Evolutionary conservation across 2,797 vertebrate species (phyloP), one percentile per base, ranked within the genome.

Genomic region (Peromyscus attwateri): DNA sequence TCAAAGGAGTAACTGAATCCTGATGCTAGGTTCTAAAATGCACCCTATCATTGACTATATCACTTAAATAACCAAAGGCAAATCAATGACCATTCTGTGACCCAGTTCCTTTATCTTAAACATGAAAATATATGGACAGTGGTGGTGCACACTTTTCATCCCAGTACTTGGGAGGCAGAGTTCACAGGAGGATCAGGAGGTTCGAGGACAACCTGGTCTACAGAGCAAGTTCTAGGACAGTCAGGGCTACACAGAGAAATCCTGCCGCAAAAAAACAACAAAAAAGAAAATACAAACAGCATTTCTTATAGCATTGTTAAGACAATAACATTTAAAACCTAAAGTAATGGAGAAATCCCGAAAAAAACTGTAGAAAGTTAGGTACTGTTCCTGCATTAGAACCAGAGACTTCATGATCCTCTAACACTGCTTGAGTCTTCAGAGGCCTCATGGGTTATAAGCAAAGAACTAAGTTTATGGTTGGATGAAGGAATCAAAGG

Each of bases 401-500:
- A n/a, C 46, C 37, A n/a, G 11, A 76, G 14, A 88, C 31, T 14
- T 17, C 37, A 13, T 9, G 13, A 95, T 55, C 23, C 6, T 92
- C 29, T 40, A 75, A 75, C 2, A 43, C 7, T 16, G 25, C 23
- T 52, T 46, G 46, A 57, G 37, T 76, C n/a, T n/a, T 88, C 66
- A 71, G 13, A 92, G 11, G 17, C 2, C 29, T 62, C 66, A 73
- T 2, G 17, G 70, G 37, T 68, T 57, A 57, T n/a, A 76, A 71
- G 31, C n/a, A 93, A 96, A 91, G 19, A 87, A 87, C 43, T 84
- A 90, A 80, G 87, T 49, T n/a, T 83, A 83, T 52, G 11, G 1
- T 46, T 76, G 60, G 5, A 81, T 52, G 6, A n/a, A 90, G 40
- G 40, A 66, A 27, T 68, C 34, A 90, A 37, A 68, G 75, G n/a